These are phyloP conservation scores for Myocastor coypus DNA, from an alignment of 2,113 vertebrate species.

Conservation along the genomic window DNA sequence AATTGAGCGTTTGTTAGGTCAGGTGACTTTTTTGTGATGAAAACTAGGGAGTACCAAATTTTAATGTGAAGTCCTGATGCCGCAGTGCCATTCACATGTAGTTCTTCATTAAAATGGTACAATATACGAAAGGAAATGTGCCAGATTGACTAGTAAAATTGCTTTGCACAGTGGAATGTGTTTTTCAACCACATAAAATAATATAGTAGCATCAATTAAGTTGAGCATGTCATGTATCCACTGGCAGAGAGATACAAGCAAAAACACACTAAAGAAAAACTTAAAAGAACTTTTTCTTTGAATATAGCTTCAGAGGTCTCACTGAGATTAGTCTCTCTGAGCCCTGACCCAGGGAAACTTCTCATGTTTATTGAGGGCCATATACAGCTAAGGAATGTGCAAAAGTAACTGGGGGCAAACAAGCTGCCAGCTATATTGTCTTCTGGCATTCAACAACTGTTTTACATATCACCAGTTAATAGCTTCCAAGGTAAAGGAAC, in stretches of 20 bases:
- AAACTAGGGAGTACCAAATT: background rate
- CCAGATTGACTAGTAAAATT: background rate
- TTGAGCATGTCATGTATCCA: background rate
- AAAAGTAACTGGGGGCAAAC: too few species aligned
- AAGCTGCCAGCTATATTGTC: too few species aligned
- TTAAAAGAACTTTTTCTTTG: background rate
- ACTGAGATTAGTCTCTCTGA: too few species aligned
- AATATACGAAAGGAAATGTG: background rate
- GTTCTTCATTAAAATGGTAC: background rate
- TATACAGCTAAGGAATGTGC: too few species aligned
- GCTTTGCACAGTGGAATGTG: background rate
- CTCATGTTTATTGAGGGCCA: too few species aligned
- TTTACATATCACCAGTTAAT: too few species aligned
- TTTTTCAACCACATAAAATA: background rate
- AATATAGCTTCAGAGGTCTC: too few species aligned
- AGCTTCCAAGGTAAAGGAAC: too few species aligned
- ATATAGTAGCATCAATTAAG: background rate
- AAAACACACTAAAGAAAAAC: conserved; percentile 9
- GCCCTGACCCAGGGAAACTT: too few species aligned
- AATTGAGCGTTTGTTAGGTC: background rate
- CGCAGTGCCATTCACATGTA: background rate
- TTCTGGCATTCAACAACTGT: too few species aligned
- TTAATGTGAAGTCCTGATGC: background rate
- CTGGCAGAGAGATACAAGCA: background rate
- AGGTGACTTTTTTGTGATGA: background rate